These are phyloP conservation scores for Psettodes erumei DNA, from an alignment of 2,113 vertebrate species.

Conservation along the genomic window DNA sequence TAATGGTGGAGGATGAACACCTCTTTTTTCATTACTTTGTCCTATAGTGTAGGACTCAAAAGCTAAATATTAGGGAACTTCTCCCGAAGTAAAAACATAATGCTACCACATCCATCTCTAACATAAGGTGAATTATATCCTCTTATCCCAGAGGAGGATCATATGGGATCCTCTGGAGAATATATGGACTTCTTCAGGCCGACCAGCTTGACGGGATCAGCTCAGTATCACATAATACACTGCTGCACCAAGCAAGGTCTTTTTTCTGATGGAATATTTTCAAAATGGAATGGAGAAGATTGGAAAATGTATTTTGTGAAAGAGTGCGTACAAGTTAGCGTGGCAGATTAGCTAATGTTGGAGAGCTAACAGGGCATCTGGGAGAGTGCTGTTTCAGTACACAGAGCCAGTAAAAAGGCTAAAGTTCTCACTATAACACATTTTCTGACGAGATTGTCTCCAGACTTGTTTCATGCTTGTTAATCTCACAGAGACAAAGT, in stretches of 20 bases:
- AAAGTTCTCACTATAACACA: constrained; percentile 25
- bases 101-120: too few relatives aligned
- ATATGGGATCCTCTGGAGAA: neutral
- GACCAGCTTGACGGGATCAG: neutral
- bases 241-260: neutral
- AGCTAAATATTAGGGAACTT: neutral
- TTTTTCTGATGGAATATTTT: neutral
- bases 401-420: constrained; percentile 26
- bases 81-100: neutral
- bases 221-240: neutral
- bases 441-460: constrained; percentile 38
- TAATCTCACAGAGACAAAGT: constrained; percentile 37
- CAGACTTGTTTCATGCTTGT: constrained; percentile 35
- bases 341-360: neutral
- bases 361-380: neutral
- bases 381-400: constrained; percentile 9
- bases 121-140: constrained; percentile 16
- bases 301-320: neutral
- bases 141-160: neutral
- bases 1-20: too few relatives aligned
- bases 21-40: too few relatives aligned
- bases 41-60: neutral
- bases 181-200: neutral
- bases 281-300: neutral
- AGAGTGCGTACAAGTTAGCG: neutral